Evolutionary conservation across 2,888 invertebrate species (phyloP).

Genomic region (Trypoxylon attenuatum): DNA sequence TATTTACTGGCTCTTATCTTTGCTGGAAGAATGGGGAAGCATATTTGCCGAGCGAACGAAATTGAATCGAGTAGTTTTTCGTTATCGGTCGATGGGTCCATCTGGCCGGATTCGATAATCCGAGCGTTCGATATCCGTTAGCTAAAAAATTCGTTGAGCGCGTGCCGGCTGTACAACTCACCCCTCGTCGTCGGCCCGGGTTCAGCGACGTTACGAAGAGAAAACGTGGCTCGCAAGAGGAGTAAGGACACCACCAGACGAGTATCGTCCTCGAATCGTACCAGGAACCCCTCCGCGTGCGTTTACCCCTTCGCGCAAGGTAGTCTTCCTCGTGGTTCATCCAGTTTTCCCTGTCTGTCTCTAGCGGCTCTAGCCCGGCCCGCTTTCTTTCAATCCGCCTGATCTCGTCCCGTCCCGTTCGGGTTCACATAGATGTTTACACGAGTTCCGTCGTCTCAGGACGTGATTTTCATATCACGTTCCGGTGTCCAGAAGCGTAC

Average conservation of each 20-base stretch:
- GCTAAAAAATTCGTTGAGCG: slow-evolving; percentile 69
- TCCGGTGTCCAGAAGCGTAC: background rate
- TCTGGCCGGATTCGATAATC: background rate
- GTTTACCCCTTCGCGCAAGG: slow-evolving; percentile 11
- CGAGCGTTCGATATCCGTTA: slow-evolving; percentile 52
- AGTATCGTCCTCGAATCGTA: slow-evolving; percentile 14
- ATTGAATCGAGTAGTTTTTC: background rate
- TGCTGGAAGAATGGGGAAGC: background rate
- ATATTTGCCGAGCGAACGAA: no score
- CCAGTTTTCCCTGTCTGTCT: background rate
- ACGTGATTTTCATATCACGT: background rate
- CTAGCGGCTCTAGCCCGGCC: background rate
- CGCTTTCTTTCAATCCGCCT: background rate
- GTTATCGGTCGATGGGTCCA: background rate
- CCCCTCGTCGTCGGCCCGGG: slow-evolving; percentile 51
- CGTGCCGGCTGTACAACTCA: slow-evolving; percentile 66
- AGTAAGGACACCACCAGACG: slow-evolving; percentile 17
- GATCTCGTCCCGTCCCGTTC: background rate
- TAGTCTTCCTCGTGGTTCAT: background rate
- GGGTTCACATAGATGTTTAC: slow-evolving; percentile 3
- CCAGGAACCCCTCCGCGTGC: slow-evolving; percentile 13
- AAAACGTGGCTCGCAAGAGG: slow-evolving; percentile 22
- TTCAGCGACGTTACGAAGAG: slow-evolving; percentile 7
- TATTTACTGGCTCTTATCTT: no score
- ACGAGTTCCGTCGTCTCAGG: background rate